Percentiles rank a stretch among this genome's conserved stretches.
phyloP scores from a whole-genome alignment of 2,888 invertebrate species.

The Tenthredo notha region DNA sequence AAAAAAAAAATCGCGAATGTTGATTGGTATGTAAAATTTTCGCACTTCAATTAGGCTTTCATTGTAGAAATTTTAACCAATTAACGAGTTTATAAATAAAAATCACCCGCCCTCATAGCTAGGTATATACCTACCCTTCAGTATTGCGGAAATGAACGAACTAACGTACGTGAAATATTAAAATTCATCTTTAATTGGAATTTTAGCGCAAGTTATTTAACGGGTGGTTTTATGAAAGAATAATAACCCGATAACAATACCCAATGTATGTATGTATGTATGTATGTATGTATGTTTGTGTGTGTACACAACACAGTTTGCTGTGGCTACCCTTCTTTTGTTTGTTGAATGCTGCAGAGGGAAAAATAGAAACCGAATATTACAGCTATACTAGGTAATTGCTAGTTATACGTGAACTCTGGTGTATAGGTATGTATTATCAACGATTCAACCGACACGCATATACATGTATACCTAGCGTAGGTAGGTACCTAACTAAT shows the following conservation, averaged over 20 bases:
- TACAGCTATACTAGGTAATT: slow-evolving; percentile 6
- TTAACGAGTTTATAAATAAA: background rate
- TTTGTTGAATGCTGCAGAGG: slow-evolving; percentile 14
- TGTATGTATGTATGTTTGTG: background rate
- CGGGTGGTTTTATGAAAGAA: background rate
- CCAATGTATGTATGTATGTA: background rate
- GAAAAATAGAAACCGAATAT: slow-evolving; percentile 1
- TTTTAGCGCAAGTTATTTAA: slow-evolving; percentile 36
- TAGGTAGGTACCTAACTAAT: background rate
- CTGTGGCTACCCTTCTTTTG: slow-evolving; percentile 14
- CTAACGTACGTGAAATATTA: slow-evolving; percentile 18
- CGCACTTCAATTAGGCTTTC: background rate
- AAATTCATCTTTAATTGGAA: slow-evolving; percentile 46
- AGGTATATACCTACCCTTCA: background rate
- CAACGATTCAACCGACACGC: slow-evolving; percentile 28
- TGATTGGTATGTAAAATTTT: background rate
- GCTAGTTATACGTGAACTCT: background rate
- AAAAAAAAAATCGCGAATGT: background rate
- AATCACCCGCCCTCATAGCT: background rate
- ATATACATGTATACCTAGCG: background rate
- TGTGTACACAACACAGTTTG: slow-evolving; percentile 5
- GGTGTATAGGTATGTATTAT: background rate
- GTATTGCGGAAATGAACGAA: background rate
- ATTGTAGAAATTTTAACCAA: slow-evolving; percentile 24
- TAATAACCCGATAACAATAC: slow-evolving; percentile 27